Evolutionary conservation across 2,888 invertebrate species (phyloP).

Genomic region (Drosophila vallismaia): DNA sequence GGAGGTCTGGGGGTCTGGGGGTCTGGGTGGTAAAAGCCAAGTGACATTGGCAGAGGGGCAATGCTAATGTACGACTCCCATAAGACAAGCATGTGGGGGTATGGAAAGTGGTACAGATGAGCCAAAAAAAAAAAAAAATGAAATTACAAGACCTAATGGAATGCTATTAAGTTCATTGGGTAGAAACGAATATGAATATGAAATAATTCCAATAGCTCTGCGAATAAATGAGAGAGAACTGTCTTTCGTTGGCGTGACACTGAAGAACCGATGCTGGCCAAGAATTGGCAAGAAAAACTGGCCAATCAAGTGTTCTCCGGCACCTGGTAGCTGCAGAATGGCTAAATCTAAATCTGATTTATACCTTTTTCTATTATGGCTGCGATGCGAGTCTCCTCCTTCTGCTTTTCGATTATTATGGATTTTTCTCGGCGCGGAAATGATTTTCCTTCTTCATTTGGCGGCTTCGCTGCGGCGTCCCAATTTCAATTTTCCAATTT

Average conservation of each 20-base stretch:
- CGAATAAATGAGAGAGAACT: not conserved
- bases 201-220: not conserved
- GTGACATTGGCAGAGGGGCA: slow-evolving; percentile 62
- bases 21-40: slow-evolving; percentile 34
- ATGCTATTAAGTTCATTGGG: slow-evolving; percentile 3
- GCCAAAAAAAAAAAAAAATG: not conserved
- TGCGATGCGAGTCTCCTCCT: not conserved
- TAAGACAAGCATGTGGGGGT: not conserved
- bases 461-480: slow-evolving; percentile 43
- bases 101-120: not conserved
- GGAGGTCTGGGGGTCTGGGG: not conserved
- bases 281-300: slow-evolving; percentile 1
- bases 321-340: not conserved
- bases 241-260: not conserved
- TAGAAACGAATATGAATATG: not conserved
- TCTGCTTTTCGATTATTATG: slow-evolving; percentile 1
- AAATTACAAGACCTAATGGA: not conserved
- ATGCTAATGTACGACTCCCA: slow-evolving; percentile 51
- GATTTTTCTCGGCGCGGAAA: slow-evolving; percentile 7
- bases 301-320: slow-evolving; percentile 13
- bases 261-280: not conserved
- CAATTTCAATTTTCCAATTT: slow-evolving; percentile 44
- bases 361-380: slow-evolving; percentile 56
- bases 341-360: slow-evolving; percentile 61
- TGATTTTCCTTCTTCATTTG: slow-evolving; percentile 25